These are phyloP conservation scores for Coluber constrictor DNA, from an alignment of 2,797 vertebrate genomes.

Conservation along the genomic window DNA sequence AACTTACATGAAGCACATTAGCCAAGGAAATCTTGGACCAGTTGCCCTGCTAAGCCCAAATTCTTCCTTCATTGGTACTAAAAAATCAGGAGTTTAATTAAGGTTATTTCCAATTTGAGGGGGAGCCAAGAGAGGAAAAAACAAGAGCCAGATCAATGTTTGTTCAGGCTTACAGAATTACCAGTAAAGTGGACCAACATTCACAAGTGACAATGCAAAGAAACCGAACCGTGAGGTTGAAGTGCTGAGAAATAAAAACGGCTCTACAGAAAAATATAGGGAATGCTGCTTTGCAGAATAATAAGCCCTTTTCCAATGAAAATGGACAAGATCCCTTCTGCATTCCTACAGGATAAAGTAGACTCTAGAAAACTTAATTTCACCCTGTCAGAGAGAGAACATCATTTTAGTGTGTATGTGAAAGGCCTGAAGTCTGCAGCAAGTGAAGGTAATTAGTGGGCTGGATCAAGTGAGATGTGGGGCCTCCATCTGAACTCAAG, in stretches of 20 bases:
- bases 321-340: background rate
- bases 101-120: too few relatives aligned
- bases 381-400: slow-evolving; percentile 3
- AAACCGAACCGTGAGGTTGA: background rate
- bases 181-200: background rate
- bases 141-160: background rate
- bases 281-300: background rate
- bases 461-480: background rate
- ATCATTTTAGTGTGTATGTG: slow-evolving; percentile 14
- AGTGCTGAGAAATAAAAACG: background rate
- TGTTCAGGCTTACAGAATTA: background rate
- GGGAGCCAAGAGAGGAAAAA: background rate
- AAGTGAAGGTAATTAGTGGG: slow-evolving; percentile 20
- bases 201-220: background rate
- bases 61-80: background rate
- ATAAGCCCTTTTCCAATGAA: background rate
- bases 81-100: background rate
- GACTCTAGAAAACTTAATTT: background rate
- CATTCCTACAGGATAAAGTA: background rate
- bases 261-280: background rate
- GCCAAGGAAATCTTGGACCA: background rate
- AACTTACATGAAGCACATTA: background rate
- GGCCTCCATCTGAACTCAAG: background rate
- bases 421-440: background rate
- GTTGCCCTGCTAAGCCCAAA: background rate